These are phyloP conservation scores for Pipra filicauda DNA, from an alignment of 2,113 vertebrate species.

Conservation along the genomic window DNA sequence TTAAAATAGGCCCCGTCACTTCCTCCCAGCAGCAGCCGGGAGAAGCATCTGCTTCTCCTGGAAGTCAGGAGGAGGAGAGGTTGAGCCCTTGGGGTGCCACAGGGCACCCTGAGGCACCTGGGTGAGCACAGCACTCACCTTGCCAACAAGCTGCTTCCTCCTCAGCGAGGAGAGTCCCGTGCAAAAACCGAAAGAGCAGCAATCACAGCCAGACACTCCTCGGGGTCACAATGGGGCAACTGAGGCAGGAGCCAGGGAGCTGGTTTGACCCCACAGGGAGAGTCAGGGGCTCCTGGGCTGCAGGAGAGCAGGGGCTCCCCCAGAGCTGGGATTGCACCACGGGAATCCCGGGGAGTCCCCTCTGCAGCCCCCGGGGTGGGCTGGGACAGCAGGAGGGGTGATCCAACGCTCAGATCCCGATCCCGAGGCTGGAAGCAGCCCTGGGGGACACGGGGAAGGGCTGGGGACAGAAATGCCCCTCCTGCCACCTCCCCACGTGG, in stretches of 20 bases:
- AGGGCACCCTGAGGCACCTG: fast-evolving
- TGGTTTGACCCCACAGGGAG: fast-evolving
- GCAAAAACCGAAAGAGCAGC: background rate
- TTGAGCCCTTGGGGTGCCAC: background rate
- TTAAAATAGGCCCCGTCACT: conserved; percentile 34
- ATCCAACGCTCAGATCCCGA: fast-evolving
- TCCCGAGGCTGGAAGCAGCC: background rate
- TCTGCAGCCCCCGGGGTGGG: fast-evolving
- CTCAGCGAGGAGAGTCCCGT: fast-evolving
- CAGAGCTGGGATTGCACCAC: background rate
- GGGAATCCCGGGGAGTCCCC: background rate
- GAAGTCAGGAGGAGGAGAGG: background rate
- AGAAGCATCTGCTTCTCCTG: background rate
- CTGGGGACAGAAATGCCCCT: background rate
- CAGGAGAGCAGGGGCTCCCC: background rate
- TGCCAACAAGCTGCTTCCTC: background rate
- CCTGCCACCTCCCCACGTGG: background rate
- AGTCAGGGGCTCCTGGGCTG: fast-evolving
- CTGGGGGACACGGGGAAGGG: background rate
- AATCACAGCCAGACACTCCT: background rate
- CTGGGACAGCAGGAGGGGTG: background rate
- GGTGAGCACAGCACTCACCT: background rate
- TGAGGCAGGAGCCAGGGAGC: background rate
- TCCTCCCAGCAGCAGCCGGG: conserved; percentile 26
- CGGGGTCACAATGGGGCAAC: background rate